These are phyloP conservation scores for Procambarus virginalis DNA, from an alignment of 1,140 invertebrate species.

Conservation along the genomic window DNA sequence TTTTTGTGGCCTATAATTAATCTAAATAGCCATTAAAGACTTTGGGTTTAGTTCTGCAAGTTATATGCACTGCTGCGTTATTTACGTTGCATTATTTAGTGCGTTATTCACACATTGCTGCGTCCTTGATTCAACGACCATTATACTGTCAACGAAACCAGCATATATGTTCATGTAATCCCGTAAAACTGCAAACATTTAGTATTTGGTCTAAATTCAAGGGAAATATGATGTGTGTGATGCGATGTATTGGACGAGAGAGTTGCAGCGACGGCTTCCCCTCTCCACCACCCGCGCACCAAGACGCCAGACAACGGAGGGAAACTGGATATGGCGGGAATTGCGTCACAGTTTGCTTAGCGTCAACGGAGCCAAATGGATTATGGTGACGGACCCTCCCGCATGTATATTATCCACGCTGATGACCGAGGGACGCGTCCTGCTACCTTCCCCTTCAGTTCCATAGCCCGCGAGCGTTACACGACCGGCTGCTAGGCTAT, in stretches of 20 bases:
- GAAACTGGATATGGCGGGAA: conserved; percentile 44
- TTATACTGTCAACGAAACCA: too few species aligned
- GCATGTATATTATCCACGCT: conserved; percentile 37
- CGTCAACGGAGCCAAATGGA: conserved; percentile 55
- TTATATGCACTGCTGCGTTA: too few species aligned
- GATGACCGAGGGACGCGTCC: not conserved
- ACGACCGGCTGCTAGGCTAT: too few species aligned
- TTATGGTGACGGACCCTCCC: conserved; percentile 29
- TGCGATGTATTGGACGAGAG: too few species aligned
- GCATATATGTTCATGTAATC: not conserved
- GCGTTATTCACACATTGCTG: too few species aligned
- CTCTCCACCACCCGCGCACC: not conserved
- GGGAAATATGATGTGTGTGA: too few species aligned
- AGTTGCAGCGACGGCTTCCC: not conserved
- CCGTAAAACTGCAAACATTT: not conserved
- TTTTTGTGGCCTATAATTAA: too few species aligned
- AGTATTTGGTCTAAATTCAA: not conserved
- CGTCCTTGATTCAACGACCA: too few species aligned
- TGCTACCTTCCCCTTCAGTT: not conserved
- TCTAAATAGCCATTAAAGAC: too few species aligned
- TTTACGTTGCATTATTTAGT: too few species aligned
- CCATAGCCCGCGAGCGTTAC: not conserved
- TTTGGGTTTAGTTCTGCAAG: too few species aligned
- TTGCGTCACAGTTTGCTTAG: conserved; percentile 44
- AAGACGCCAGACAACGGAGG: not conserved